phyloP scores from a whole-genome alignment of 2,888 invertebrate genomes.

The Dinocampus coccinellae region DNA sequence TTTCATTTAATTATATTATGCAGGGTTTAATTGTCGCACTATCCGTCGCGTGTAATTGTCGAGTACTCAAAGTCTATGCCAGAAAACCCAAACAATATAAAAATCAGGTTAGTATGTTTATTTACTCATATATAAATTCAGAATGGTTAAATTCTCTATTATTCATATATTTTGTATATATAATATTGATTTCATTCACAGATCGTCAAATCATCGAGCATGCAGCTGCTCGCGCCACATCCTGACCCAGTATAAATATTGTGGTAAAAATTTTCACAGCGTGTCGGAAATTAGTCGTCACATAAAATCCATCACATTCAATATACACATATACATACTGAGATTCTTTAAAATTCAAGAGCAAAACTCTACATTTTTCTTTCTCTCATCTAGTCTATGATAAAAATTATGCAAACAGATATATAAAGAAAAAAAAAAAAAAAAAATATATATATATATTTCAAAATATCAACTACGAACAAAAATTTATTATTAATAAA shows the following conservation, averaged over 20 bases:
- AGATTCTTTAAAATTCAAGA: slow-evolving; percentile 32
- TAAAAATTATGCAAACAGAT: too few relatives aligned
- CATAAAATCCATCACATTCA: slow-evolving; percentile 27
- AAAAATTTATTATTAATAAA: too few relatives aligned
- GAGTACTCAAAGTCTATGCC: slow-evolving; percentile 66
- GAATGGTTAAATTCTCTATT: too few relatives aligned
- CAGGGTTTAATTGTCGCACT: slow-evolving; percentile 76
- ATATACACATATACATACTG: slow-evolving; percentile 27
- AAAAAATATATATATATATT: too few relatives aligned
- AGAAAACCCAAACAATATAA: slow-evolving; percentile 64
- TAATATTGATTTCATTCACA: slow-evolving; percentile 44
- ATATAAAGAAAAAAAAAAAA: too few relatives aligned
- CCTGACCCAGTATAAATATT: slow-evolving; percentile 63
- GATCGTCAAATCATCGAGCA: slow-evolving; percentile 66
- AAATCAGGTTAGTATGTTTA: slow-evolving; percentile 58
- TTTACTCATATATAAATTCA: too few relatives aligned
- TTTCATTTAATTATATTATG: background rate
- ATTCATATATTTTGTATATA: slow-evolving; percentile 26
- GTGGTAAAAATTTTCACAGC: slow-evolving; percentile 7
- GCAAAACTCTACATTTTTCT: background rate
- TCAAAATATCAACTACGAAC: too few relatives aligned
- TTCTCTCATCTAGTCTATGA: too few relatives aligned
- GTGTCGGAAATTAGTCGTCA: slow-evolving; percentile 23
- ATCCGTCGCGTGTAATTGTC: slow-evolving; percentile 76
- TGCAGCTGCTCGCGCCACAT: slow-evolving; percentile 65